Conservation (phyloP, 2,797 vertebrate species). For the Amblyopsis hoosieri region DNA sequence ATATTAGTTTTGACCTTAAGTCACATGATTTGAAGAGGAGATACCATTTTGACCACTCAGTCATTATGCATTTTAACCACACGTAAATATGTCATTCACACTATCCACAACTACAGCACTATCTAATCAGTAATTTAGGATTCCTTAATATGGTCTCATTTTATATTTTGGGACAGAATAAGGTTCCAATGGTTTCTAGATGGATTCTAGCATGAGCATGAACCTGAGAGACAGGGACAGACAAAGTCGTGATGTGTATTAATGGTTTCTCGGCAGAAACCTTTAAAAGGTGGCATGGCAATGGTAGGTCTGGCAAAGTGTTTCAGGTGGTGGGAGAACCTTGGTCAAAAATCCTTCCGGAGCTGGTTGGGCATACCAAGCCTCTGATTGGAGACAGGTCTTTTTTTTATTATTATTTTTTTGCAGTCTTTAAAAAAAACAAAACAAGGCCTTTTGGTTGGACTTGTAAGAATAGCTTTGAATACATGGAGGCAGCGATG, state of each 20-base stretch:
- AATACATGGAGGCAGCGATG: constrained; percentile 82
- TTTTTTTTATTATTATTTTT: constrained; percentile 56
- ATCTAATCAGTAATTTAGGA: neutral
- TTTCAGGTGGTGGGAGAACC: constrained; percentile 90
- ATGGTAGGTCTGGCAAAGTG: constrained; percentile 98
- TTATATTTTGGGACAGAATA: constrained; percentile 10
- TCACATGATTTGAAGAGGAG: constrained; percentile 34
- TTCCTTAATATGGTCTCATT: neutral
- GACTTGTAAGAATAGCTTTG: constrained; percentile 79
- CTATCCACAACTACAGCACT: neutral
- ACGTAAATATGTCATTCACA: neutral
- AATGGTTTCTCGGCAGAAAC: constrained; percentile 73
- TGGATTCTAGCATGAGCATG: constrained; percentile 5
- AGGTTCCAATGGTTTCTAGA: constrained; percentile 13
- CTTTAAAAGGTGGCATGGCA: constrained; percentile 80
- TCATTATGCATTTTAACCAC: constrained; percentile 21
- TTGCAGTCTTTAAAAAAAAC: constrained; percentile 4
- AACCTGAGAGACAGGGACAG: constrained; percentile 2
- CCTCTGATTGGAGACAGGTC: constrained; percentile 85
- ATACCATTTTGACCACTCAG: constrained; percentile 53
- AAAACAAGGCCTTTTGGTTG: constrained; percentile 82
- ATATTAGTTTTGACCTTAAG: neutral
- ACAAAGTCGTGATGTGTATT: constrained; percentile 78
- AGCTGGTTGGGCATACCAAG: constrained; percentile 84
- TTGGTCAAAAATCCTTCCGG: constrained; percentile 99